Evolutionary conservation across 92 coral and sea anemone species (phyloP).

Genomic region (Paragorgia papillata): DNA sequence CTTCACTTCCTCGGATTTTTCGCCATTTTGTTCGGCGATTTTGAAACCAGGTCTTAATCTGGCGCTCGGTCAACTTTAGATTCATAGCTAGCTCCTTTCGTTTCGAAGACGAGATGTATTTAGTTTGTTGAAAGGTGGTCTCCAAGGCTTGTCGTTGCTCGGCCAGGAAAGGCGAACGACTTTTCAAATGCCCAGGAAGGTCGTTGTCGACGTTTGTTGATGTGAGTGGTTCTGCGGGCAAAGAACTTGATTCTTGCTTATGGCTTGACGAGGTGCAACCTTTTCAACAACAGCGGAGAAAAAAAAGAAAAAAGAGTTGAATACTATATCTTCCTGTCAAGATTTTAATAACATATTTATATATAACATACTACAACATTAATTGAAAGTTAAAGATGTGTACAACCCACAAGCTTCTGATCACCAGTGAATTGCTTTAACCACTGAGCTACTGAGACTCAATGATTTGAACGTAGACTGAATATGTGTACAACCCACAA

Average conservation of each 20-base stretch:
- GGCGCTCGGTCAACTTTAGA: conserved; percentile 28
- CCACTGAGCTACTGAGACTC: too few species aligned
- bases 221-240: background rate
- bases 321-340: too few species aligned
- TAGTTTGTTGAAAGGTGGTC: conserved; percentile 28
- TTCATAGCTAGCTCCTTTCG: conserved; percentile 24
- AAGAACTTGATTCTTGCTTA: background rate
- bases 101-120: conserved; percentile 34
- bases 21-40: conserved; percentile 81
- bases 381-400: too few species aligned
- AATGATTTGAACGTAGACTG: too few species aligned
- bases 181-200: conserved; percentile 8
- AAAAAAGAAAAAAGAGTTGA: too few species aligned
- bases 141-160: conserved; percentile 37
- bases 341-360: too few species aligned
- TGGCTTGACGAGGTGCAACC: background rate
- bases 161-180: conserved; percentile 43
- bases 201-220: background rate
- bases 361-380: too few species aligned
- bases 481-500: too few species aligned
- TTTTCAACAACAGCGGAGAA: too few species aligned
- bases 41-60: conserved; percentile 82
- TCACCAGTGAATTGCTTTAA: too few species aligned
- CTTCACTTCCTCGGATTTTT: conserved; percentile 40
- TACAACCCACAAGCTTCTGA: too few species aligned